phyloP scores from a whole-genome alignment of 2,888 invertebrate species.

The Dyspetes luteomarginatus region DNA sequence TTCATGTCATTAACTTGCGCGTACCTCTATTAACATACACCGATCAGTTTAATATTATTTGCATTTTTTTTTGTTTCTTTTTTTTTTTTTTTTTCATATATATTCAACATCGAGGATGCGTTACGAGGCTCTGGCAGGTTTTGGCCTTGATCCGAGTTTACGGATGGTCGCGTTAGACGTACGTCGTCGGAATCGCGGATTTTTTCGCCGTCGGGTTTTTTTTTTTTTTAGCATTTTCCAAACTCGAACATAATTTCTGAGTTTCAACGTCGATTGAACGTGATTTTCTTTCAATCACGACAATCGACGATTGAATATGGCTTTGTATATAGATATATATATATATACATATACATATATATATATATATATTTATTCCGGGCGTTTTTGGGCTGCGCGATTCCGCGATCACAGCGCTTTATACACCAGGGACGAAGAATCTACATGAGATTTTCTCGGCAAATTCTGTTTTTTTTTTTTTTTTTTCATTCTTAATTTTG shows the following conservation, averaged over 20 bases:
- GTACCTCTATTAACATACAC: constrained; percentile 62
- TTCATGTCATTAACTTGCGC: constrained; percentile 66
- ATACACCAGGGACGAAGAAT: constrained; percentile 68
- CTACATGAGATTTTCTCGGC: constrained; percentile 64
- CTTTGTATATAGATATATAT: not conserved
- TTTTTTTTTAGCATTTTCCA: too few species aligned
- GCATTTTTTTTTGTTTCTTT: constrained; percentile 22
- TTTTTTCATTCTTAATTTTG: constrained; percentile 56
- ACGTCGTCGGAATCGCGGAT: constrained; percentile 65
- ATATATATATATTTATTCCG: not conserved
- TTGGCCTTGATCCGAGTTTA: constrained; percentile 76
- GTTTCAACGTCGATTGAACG: not conserved
- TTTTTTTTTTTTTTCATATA: constrained; percentile 13
- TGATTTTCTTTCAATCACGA: not conserved
- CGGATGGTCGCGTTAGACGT: constrained; percentile 74
- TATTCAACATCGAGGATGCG: constrained; percentile 72
- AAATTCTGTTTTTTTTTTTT: constrained; percentile 57
- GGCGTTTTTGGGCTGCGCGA: constrained; percentile 66
- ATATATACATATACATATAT: not conserved
- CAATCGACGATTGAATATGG: not conserved
- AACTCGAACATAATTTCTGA: not conserved
- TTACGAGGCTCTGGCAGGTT: constrained; percentile 80
- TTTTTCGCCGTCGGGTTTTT: too few species aligned
- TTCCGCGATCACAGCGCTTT: constrained; percentile 76
- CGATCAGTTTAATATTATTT: constrained; percentile 43